phyloP scores from a whole-genome alignment of 2,888 invertebrate genomes.

The Thera obeliscata region DNA sequence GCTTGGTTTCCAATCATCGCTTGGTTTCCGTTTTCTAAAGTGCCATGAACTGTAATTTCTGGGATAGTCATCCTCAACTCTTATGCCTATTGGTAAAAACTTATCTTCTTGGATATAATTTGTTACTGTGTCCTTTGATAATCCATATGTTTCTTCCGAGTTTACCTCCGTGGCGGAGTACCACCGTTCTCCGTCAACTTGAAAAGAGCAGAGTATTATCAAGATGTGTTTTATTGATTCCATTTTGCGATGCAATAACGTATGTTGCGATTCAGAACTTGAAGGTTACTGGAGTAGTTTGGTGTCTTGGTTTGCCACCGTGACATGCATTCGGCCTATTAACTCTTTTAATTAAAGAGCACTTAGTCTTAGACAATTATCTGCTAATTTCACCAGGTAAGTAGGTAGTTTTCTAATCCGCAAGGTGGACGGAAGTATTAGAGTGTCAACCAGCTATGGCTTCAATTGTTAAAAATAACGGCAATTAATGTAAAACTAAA shows the following conservation, averaged over 20 bases:
- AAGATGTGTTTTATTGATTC: slow-evolving; percentile 27
- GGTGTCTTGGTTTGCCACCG: slow-evolving; percentile 53
- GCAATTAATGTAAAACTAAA: too few relatives aligned
- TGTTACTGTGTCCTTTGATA: slow-evolving; percentile 27
- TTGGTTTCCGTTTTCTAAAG: slow-evolving; percentile 30
- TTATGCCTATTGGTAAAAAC: slow-evolving; percentile 20
- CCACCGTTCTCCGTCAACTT: slow-evolving; percentile 56
- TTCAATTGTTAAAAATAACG: background rate
- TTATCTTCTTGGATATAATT: slow-evolving; percentile 41
- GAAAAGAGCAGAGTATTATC: slow-evolving; percentile 38
- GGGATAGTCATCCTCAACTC: slow-evolving; percentile 4
- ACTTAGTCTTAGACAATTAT: slow-evolving; percentile 38
- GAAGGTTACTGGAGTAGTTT: slow-evolving; percentile 26
- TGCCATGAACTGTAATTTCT: slow-evolving; percentile 45
- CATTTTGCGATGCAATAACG: slow-evolving; percentile 28
- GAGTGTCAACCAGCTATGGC: background rate
- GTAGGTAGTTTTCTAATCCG: slow-evolving; percentile 20
- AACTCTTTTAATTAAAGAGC: slow-evolving; percentile 66
- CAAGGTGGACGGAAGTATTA: slow-evolving; percentile 28
- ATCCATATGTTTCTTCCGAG: slow-evolving; percentile 31
- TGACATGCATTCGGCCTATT: slow-evolving; percentile 73
- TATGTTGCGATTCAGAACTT: slow-evolving; percentile 13
- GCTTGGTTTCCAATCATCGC: slow-evolving; percentile 5
- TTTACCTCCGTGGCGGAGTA: slow-evolving; percentile 56
- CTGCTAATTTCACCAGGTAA: slow-evolving; percentile 49